Evolutionary conservation across 92 coral and sea anemone species (phyloP), one percentile per base, ranked within the genome.

Genomic region (Zoanthus sociatus): DNA sequence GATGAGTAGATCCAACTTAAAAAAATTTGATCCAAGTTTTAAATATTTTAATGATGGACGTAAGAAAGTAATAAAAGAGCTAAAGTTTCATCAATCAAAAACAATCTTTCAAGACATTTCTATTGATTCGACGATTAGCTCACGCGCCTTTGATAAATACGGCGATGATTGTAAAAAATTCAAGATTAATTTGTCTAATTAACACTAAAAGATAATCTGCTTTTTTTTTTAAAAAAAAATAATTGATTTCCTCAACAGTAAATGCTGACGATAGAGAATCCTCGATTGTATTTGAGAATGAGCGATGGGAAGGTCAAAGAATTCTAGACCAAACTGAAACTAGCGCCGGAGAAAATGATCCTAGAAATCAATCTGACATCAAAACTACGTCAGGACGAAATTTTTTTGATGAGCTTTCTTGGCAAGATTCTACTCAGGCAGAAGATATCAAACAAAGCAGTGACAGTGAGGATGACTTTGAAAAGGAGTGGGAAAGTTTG

Each of bases 231-330:
- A 7, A 10, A 26, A 30, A 31, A 8, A 11, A 33, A 12, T 69
- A 1, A 9, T 58, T 0, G 6, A 4, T 71, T 44, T 20, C 6
- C 18, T 46, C 46, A 33, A n/a, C 83, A 94, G 98, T 94, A 46
- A 93, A 94, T 66, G 94, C 98, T 20, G 98, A 94, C 37, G 98
- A 94, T 74, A 85, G 98, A 11, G 98, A 94, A 64, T 94, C 98
- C 12, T 89, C 95, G 37, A 94, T 94, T 79, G 95, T 94, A 13
- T 94, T 94, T 78, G 89, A 93, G 14, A 81, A 66, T 67, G 85
- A 81, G 17, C 85, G 56, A 4, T 81, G 85, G 85, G 85, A 81
- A 63, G 85, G 85, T 18, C 76, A 56, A 66, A 48, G 51, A 51
- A 84, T 13, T 26, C 48, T 32, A 1, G 72, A 73, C 42, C 83